Evolutionary conservation across 30 jellyfish, hydroid and myxozoan species (phyloP).

Genomic region (Cassiopea andromeda): DNA sequence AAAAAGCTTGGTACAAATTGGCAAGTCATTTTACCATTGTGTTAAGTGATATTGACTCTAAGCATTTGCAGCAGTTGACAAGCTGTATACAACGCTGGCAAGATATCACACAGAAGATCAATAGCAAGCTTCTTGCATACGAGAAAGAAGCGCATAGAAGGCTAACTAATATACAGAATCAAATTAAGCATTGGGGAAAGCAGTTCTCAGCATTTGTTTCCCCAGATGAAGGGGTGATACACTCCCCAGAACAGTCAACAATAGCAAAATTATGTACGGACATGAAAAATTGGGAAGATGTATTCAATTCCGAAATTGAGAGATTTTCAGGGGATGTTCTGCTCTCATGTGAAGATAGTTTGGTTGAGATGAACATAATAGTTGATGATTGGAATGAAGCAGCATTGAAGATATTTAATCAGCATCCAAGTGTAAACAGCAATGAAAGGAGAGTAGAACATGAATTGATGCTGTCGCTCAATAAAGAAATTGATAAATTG

Average conservation of each 20-base stretch:
- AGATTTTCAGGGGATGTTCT: conserved; percentile 93
- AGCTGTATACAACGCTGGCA: conserved; percentile 81
- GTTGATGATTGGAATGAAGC: conserved; percentile 85
- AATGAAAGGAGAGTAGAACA: conserved; percentile 73
- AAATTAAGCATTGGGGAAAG: conserved; percentile 70
- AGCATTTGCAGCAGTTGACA: conserved; percentile 73
- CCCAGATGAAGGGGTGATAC: conserved; percentile 86
- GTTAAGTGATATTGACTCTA: conserved; percentile 71
- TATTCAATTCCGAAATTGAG: conserved; percentile 77
- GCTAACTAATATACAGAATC: conserved; percentile 46
- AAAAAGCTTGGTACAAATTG: conserved; percentile 89
- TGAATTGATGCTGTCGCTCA: conserved; percentile 70
- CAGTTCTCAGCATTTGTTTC: conserved; percentile 77
- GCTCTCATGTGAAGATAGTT: conserved; percentile 86
- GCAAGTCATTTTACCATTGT: conserved; percentile 66
- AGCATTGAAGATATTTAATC: conserved; percentile 61
- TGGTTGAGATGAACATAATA: conserved; percentile 61
- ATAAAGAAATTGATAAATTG: conserved; percentile 70
- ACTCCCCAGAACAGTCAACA: conserved; percentile 60
- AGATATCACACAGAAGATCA: conserved; percentile 63
- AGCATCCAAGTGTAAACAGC: conserved; percentile 55
- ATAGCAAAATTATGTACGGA: conserved; percentile 54
- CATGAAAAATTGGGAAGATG: conserved; percentile 92
- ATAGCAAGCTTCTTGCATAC: conserved; percentile 23
- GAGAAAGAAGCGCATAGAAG: conserved; percentile 70